A percentile compares a stretch with the other conserved stretches of the same genome.
Evolutionary conservation across 2,888 invertebrate genomes (phyloP).

Genomic region (Campoletis raptor): DNA sequence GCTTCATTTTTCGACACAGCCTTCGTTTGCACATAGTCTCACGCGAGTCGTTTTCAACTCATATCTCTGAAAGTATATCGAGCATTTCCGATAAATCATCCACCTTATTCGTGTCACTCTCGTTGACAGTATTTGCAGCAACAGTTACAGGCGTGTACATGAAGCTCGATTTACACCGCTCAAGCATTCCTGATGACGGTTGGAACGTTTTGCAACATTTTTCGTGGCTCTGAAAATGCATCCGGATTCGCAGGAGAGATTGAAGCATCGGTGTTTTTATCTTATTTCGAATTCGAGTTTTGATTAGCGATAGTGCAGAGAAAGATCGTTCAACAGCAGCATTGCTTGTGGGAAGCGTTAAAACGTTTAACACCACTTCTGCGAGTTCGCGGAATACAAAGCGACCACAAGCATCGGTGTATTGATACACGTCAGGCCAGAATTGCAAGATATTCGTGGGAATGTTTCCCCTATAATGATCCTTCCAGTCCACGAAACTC

Average conservation of each 20-base stretch:
- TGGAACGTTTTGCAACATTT: conserved; percentile 42
- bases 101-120: conserved; percentile 17
- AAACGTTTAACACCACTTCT: conserved; percentile 38
- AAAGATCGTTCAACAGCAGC: conserved; percentile 42
- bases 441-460: conserved; percentile 24
- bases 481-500: conserved; percentile 26
- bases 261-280: conserved; percentile 32
- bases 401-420: conserved; percentile 43
- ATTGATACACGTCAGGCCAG: conserved; percentile 30
- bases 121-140: background rate
- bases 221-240: conserved; percentile 34
- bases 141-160: conserved; percentile 18
- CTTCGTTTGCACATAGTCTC: background rate
- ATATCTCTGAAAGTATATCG: background rate
- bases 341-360: conserved; percentile 50
- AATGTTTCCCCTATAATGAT: conserved; percentile 13
- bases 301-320: conserved; percentile 42
- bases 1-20: background rate
- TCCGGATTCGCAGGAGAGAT: conserved; percentile 44
- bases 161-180: conserved; percentile 19
- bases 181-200: conserved; percentile 23
- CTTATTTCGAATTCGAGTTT: conserved; percentile 44
- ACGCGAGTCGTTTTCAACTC: background rate
- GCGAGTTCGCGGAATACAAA: conserved; percentile 40
- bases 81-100: conserved; percentile 28